These are phyloP conservation scores for Oscheius sp. DNA, from an alignment of 2,888 invertebrate genomes.

Conservation along the genomic window DNA sequence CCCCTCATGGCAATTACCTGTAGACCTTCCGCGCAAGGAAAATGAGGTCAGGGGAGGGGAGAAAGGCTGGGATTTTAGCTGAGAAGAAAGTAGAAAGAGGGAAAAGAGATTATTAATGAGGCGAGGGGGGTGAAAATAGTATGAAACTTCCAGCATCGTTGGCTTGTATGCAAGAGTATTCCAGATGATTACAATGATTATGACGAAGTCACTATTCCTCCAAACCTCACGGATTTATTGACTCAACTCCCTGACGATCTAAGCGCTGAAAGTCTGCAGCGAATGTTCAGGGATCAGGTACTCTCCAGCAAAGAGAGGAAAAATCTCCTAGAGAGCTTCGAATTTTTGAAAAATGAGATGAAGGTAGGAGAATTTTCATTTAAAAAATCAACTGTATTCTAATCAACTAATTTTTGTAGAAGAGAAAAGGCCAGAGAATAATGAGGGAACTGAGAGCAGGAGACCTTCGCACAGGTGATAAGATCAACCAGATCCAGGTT, in stretches of 20 bases:
- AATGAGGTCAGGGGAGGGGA: slow-evolving; percentile 18
- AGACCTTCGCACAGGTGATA: slow-evolving; percentile 46
- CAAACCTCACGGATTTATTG: slow-evolving; percentile 65
- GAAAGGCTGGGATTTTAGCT: slow-evolving; percentile 13
- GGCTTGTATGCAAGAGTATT: slow-evolving; percentile 1
- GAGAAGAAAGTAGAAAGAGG: slow-evolving; percentile 14
- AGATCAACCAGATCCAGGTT: slow-evolving; percentile 54
- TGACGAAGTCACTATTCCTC: slow-evolving; percentile 67
- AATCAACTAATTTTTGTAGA: slow-evolving; percentile 4
- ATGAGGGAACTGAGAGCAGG: slow-evolving; percentile 27
- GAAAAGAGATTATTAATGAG: no score
- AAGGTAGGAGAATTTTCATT: no score
- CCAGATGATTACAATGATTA: slow-evolving; percentile 66
- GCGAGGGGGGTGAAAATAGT: slow-evolving; percentile 22
- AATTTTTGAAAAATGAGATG: slow-evolving; percentile 56
- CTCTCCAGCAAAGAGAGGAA: slow-evolving; percentile 54
- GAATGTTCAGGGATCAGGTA: slow-evolving; percentile 68
- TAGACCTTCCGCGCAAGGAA: neutral
- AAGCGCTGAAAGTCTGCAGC: slow-evolving; percentile 61
- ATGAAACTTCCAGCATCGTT: neutral
- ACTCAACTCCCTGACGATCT: slow-evolving; percentile 67
- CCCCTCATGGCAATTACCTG: neutral
- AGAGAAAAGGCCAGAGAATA: slow-evolving; percentile 11
- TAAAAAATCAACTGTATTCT: no score
- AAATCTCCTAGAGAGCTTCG: slow-evolving; percentile 62